Percentiles rank a stretch among this genome's conserved stretches.
Conservation (phyloP, 2,888 invertebrate species). For the Chrysolina americana region DNA sequence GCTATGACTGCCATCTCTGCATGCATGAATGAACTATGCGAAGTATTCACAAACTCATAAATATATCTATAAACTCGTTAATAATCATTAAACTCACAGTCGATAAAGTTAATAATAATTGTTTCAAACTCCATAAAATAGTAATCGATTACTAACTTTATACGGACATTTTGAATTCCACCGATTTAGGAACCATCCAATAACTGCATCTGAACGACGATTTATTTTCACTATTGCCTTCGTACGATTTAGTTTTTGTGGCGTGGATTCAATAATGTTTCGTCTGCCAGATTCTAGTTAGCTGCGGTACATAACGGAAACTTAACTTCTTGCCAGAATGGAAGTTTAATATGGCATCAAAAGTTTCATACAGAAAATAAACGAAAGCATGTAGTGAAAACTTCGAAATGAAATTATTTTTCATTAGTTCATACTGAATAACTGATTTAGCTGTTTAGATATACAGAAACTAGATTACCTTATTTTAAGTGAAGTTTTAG, state of each 20-base stretch:
- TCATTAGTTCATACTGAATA: background rate
- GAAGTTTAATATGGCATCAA: slow-evolving; percentile 18
- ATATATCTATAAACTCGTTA: slow-evolving; percentile 23
- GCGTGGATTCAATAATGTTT: slow-evolving; percentile 6
- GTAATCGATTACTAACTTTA: slow-evolving; percentile 28
- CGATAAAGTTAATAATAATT: slow-evolving; percentile 31
- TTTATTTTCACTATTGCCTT: slow-evolving; percentile 13
- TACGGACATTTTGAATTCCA: slow-evolving; percentile 14
- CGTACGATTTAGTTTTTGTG: slow-evolving; percentile 8
- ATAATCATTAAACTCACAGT: slow-evolving; percentile 22
- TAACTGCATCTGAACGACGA: slow-evolving; percentile 23
- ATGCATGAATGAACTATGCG: slow-evolving; percentile 15
- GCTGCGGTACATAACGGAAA: background rate
- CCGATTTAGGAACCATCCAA: slow-evolving; percentile 1
- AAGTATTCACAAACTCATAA: slow-evolving; percentile 13
- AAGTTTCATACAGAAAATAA: slow-evolving; percentile 16
- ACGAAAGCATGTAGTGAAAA: background rate
- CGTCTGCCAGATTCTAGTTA: slow-evolving; percentile 16
- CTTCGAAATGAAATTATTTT: background rate
- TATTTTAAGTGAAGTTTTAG: too few species aligned
- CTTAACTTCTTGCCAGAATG: background rate
- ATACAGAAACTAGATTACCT: too few species aligned
- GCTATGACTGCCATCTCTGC: background rate
- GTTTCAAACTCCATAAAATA: slow-evolving; percentile 30
- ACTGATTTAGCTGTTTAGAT: background rate